These are phyloP conservation scores for Galeopterus variegatus DNA, from an alignment of 2,113 vertebrate species.

Conservation along the genomic window DNA sequence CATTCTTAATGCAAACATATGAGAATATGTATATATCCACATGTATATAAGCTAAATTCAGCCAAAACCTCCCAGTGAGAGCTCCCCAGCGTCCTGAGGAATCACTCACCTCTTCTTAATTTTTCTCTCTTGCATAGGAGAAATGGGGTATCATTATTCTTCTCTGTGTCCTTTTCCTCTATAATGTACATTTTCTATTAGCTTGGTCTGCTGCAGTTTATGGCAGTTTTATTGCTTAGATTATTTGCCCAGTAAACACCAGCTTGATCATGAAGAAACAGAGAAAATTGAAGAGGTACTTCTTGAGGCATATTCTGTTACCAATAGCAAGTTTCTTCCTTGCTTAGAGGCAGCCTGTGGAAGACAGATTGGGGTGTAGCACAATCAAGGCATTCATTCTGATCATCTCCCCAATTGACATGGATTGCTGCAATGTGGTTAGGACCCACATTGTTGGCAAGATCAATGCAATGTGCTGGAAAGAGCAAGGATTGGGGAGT, in stretches of 20 bases:
- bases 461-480: not conserved
- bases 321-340: not conserved
- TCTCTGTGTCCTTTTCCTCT: slow-evolving; percentile 35
- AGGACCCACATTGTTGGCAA: not conserved
- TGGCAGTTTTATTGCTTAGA: slow-evolving; percentile 72
- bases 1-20: not conserved
- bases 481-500: not conserved
- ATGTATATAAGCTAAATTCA: not conserved
- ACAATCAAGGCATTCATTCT: not conserved
- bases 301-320: slow-evolving; percentile 42
- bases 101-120: not conserved
- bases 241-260: slow-evolving; percentile 74
- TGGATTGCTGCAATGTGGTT: not conserved
- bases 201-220: slow-evolving; percentile 65
- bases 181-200: slow-evolving; percentile 53
- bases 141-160: not conserved
- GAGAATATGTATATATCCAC: not conserved
- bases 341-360: not conserved
- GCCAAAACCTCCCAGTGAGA: not conserved
- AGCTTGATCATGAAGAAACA: slow-evolving; percentile 64
- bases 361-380: not conserved
- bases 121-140: not conserved
- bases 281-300: slow-evolving; percentile 49
- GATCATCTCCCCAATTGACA: not conserved
- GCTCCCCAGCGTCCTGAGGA: not conserved